Evolutionary conservation across 2,113 vertebrate species (phyloP).

Genomic region (Panurus biarmicus): DNA sequence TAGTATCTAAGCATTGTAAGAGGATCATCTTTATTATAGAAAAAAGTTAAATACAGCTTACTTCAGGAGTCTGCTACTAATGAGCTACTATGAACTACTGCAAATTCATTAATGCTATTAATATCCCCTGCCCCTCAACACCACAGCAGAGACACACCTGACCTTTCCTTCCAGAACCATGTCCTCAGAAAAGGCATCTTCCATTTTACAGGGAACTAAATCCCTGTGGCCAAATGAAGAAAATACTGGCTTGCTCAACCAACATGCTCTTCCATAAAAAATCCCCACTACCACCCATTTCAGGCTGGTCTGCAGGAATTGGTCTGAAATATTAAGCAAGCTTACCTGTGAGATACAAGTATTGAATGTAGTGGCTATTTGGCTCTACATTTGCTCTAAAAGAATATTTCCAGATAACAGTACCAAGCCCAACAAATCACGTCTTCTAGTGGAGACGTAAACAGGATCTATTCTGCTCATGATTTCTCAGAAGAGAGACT

Average conservation of each 20-base stretch:
- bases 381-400: neutral
- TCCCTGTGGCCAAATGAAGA: neutral
- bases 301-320: neutral
- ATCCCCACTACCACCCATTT: neutral
- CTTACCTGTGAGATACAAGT: neutral
- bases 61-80: neutral
- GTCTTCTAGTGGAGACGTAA: neutral
- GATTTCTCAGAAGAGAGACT: neutral
- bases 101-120: neutral
- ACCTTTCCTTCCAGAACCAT: neutral
- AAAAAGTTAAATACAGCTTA: neutral
- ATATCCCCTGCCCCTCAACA: neutral
- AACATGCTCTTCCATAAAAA: rapidly evolving
- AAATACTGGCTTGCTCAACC: neutral
- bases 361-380: neutral
- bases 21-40: neutral
- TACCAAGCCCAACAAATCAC: neutral
- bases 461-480: neutral
- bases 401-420: neutral
- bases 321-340: neutral
- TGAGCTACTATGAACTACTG: neutral
- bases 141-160: neutral
- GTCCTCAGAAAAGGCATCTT: neutral
- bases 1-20: neutral
- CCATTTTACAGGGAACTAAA: neutral